Percentiles rank a stretch among this genome's conserved stretches.
Conservation (phyloP, 2,797 vertebrate genomes). For the Etheostoma perlongum region DNA sequence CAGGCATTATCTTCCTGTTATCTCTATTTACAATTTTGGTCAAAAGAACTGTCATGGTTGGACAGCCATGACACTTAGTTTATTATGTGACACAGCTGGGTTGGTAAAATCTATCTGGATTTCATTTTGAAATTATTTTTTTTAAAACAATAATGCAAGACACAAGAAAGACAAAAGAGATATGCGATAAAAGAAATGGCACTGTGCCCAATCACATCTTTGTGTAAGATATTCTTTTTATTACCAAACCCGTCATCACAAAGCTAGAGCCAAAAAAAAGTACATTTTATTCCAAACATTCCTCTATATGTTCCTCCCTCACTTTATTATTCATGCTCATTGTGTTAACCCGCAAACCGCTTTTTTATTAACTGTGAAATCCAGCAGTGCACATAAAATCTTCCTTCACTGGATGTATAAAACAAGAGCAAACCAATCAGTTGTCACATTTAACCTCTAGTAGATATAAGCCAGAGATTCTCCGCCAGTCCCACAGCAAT, state of each 20-base stretch:
- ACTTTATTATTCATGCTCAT: slow-evolving; percentile 59
- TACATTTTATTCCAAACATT: slow-evolving; percentile 38
- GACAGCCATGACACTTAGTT: slow-evolving; percentile 5
- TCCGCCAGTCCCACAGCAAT: slow-evolving; percentile 82
- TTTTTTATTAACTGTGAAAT: slow-evolving; percentile 62
- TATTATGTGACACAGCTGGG: slow-evolving; percentile 9
- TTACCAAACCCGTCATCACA: not conserved
- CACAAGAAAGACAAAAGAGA: not conserved
- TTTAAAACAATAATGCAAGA: slow-evolving; percentile 3
- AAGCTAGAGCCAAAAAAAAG: slow-evolving; percentile 19
- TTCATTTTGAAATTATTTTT: slow-evolving; percentile 7
- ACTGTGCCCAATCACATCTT: not conserved
- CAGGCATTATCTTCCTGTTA: slow-evolving; percentile 42
- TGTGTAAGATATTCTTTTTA: not conserved
- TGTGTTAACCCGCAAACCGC: slow-evolving; percentile 43
- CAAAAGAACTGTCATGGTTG: slow-evolving; percentile 14
- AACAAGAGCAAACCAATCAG: slow-evolving; percentile 74
- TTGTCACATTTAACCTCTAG: slow-evolving; percentile 80
- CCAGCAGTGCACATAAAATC: slow-evolving; percentile 58
- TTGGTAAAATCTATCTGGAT: slow-evolving; percentile 15
- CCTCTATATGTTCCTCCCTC: slow-evolving; percentile 36
- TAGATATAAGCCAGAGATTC: slow-evolving; percentile 78
- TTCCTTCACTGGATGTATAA: slow-evolving; percentile 71
- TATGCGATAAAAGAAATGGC: not conserved
- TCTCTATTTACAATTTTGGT: slow-evolving; percentile 20